Base-by-base conservation (phyloP, 2,113 vertebrate species). In the Abramis brama region DNA sequence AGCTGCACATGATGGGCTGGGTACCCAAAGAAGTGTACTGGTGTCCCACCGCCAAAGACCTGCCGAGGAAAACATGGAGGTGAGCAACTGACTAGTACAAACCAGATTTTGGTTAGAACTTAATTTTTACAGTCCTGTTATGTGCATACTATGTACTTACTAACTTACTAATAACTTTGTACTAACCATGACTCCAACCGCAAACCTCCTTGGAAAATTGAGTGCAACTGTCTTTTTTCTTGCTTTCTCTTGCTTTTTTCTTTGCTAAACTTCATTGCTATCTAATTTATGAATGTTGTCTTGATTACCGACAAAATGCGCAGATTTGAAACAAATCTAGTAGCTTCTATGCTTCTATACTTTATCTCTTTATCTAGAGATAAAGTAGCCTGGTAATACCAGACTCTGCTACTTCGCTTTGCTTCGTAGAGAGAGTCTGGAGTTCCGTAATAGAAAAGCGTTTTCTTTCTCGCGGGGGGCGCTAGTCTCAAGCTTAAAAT, bases 21-120 rank as follows among this genome's bases (percentile, higher is more conserved):
- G 96, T 96, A 3, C 96, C 96, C 95, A 98, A 81, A 0, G 97
- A 96, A 0, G 97, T 96, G 84, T 98, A 97, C 88, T 99, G 98
- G 79, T 97, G 97, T 47, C 98, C 96, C 2, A 99, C 93, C 0
- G 98, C 98, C 89, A 99, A 92, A 12, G 98, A 99, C 98, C 98
- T 99, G 59, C 45, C 33, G 10, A 62, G 1, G 71, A 15, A 75
- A 12, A 82, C 45, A 66, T n/a, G 25, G 19, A 84, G 33, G 52
- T 74, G 33, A 75, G 66, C 19, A 74, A 47, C 13, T 84, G 62
- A 77, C 9, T 71, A 2, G n/a, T 8, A 78, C 45, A 77, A 33
- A 55, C 5, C 52, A 55, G 52, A 57, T 57, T 55, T 52, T 17
- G 50, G 50, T 52, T 15, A 74, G 21, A 17, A 21, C 33, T 17